Base-by-base conservation (phyloP, 2,888 invertebrate species). In the Idaea dimidiata region DNA sequence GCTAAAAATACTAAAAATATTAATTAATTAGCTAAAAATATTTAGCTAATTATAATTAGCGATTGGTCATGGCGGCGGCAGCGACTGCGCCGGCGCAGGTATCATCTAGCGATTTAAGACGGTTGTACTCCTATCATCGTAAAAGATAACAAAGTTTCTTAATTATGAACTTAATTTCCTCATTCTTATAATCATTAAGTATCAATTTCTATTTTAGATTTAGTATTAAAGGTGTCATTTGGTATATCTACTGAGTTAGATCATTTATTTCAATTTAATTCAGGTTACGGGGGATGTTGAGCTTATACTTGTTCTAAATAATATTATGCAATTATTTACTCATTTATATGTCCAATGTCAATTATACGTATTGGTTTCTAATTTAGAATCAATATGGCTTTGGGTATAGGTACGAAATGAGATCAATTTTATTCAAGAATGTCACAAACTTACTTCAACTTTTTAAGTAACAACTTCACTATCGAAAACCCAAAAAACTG, bases 51-150 rank as follows among this genome's bases (percentile, higher is more conserved):
- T n/a, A n/a, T 90, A 90, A 91, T 92, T 92, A 91, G 88, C 90
- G 88, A 92, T 92, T 92, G 89, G 91, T 86, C 89, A 90, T 91
- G 89, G 91, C 84, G 84, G 81, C 80, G 84, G 84, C 81, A 79
- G 75, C 77, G 68, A 69, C 77, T 75, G 76, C 75, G 77, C 74
- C 81, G 81, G 85, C 86, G 84, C 79, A 80, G 85, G 86, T 84
- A 79, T 85, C 87, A 86, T 86, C 86, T 82, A 81, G 83, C 84
- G 85, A 88, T 91, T 91, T 88, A 88, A 87, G 90, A 90, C 88
- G 90, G 84, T 84, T 82, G 79, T 80, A 78, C 77, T 79, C 78
- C 77, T 77, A 72, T 65, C 72, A 66, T 71, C 71, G 74, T 75
- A 72, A 69, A 72, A 77, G 74, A 72, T 71, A 73, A 78, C 76